These are phyloP conservation scores for Diploscapter pachys DNA, from an alignment of 1,140 invertebrate species.

Conservation along the genomic window DNA sequence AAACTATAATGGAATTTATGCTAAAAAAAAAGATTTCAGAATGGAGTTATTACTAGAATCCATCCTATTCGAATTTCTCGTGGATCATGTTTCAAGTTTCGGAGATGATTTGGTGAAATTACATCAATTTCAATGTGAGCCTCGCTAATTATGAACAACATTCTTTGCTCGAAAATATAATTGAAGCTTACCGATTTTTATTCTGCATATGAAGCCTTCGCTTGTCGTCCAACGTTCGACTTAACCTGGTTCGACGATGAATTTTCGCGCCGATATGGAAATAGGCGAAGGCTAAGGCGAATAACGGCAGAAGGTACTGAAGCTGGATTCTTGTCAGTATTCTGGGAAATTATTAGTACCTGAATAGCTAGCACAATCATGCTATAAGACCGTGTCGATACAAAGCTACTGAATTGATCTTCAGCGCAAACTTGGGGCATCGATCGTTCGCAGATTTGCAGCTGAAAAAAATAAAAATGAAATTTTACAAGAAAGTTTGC, in stretches of 20 bases:
- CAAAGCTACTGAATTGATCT: slow-evolving; percentile 40
- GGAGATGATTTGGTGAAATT: slow-evolving; percentile 1
- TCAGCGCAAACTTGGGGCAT: slow-evolving; percentile 53
- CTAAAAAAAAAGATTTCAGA: no score
- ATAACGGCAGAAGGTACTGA: slow-evolving; percentile 54
- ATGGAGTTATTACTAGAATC: no score
- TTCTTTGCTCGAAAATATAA: not conserved
- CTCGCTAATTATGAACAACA: not conserved
- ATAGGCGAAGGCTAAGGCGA: slow-evolving; percentile 52
- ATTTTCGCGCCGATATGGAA: slow-evolving; percentile 57
- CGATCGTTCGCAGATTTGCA: slow-evolving; percentile 44
- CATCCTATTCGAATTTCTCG: no score
- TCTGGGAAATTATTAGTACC: no score
- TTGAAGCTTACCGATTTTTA: slow-evolving; percentile 32
- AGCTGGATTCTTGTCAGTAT: not conserved
- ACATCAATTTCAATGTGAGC: no score
- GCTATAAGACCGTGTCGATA: slow-evolving; percentile 53
- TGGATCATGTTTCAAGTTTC: no score
- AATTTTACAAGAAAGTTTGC: no score
- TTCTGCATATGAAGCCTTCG: slow-evolving; percentile 36
- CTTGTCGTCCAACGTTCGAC: slow-evolving; percentile 44
- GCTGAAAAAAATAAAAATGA: slow-evolving; percentile 34
- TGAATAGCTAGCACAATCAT: slow-evolving; percentile 40
- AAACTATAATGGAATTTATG: no score
- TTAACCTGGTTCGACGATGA: slow-evolving; percentile 44